Base-by-base conservation (phyloP, 2,888 invertebrate genomes). In the Dryobota labecula region DNA sequence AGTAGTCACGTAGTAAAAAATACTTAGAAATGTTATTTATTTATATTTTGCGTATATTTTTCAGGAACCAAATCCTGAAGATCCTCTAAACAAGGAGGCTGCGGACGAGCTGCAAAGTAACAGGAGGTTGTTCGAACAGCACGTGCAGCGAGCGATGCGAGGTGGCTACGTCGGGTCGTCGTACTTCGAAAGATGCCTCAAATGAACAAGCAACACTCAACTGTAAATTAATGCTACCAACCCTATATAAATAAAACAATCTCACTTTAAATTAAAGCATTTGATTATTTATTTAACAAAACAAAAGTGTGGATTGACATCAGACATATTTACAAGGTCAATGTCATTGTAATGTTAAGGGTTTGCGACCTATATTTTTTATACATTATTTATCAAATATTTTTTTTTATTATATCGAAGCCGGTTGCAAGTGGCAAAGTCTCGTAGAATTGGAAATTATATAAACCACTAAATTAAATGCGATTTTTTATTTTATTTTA, bases 1-100 rank as follows among this genome's bases (percentile, higher is more conserved):
- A 20, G 49, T 18, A 33, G 49, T 38, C 24, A n/a, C 18, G 18
- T n/a, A n/a, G 2, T 36, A 65, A 3, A 65, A 27, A 11, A 27
- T 65, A 33, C 7, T 20, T 20, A 27, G 13, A 61, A 43, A 33
- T 27, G 15, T 45, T 27, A 38, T 47, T n/a, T 38, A n/a, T 27
- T 47, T 38, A 47, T 58, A 15, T 65, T 30, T 63, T 45, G 4
- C 33, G 20, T 30, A 92, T 18, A 88, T 43, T 67, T 92, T 20
- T 38, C 89, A 99, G 99, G 99, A 99, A 96, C 99, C 99, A 61
- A 99, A 99, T 95, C 99, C 99, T 3, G 99, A 99, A 95, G 99
- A 99, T 96, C 99, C 99, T 15, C 94, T 99, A 85, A 99, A 99
- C 94, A 99, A 99, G 96, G 99, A 99, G 95, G 99, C 99, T 20